A percentile compares a stretch with the other conserved stretches of the same genome.
Conservation (phyloP, 2,797 vertebrate species). For the Otolemur crassicaudatus region DNA sequence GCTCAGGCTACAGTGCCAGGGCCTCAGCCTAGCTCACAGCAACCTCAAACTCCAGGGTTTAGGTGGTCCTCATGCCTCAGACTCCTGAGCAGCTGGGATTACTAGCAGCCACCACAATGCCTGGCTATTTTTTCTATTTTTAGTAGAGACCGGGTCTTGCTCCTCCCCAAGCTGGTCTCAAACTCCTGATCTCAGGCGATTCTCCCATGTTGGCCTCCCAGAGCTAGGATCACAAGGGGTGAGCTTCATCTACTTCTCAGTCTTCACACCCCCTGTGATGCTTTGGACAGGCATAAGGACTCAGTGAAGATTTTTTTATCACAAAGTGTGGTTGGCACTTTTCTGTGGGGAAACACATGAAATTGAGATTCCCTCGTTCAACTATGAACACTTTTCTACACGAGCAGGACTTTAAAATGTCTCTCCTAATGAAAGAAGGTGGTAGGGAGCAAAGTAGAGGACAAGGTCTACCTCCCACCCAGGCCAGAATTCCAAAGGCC, state of each 20-base stretch:
- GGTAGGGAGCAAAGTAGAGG: neutral
- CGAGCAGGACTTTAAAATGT: neutral
- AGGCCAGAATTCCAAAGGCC: neutral
- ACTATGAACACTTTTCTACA: neutral
- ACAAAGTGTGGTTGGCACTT: neutral
- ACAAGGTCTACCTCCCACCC: neutral
- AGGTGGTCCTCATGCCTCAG: too few species aligned
- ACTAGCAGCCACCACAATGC: too few species aligned
- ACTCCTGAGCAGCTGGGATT: too few species aligned
- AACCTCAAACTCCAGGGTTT: too few species aligned
- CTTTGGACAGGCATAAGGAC: neutral
- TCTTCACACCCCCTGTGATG: neutral
- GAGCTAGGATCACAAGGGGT: too few species aligned
- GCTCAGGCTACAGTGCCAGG: too few species aligned
- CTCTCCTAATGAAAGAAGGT: neutral
- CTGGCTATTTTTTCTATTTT: too few species aligned
- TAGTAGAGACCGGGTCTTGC: too few species aligned
- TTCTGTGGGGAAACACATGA: neutral
- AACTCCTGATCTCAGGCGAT: too few species aligned
- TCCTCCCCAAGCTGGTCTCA: too few species aligned
- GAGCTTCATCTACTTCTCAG: neutral
- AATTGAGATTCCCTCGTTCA: neutral
- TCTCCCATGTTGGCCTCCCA: too few species aligned
- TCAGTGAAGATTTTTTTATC: neutral
- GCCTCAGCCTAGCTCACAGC: too few species aligned